Evolutionary conservation across 2,888 invertebrate genomes (phyloP), one percentile per base, ranked within the genome.

Genomic region (Trisateles emortualis): DNA sequence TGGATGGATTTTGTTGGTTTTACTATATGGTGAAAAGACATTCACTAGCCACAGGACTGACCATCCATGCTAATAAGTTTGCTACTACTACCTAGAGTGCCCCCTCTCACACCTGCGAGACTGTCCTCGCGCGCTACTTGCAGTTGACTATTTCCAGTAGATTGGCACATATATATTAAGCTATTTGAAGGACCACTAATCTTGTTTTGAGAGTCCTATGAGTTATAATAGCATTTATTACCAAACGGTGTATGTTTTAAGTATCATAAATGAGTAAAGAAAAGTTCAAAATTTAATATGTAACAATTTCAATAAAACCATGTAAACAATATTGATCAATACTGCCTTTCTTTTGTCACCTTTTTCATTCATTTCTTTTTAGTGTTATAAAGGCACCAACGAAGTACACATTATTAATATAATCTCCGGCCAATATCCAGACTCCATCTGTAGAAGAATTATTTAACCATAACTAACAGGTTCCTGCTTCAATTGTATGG

Each of bases 211-310:
- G 82, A 86, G 86, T 90, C 86, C 86, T 85, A 82, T 71, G 78
- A 85, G 83, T 86, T 87, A 88, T 82, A 82, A 90, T 90, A 92
- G 92, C 92, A 92, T 92, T 92, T 92, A 92, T 89, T 90, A 92
- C 90, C 91, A 90, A 91, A 90, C 75, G 86, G 88, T 90, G 88
- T 88, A 89, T 83, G 90, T 91, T 90, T 91, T 87, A 88, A 90
- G 82, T 90, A 90, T 88, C 83, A 78, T 86, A 68, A 71, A 86
- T 79, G 83, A 87, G 77, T 88, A 88, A 90, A 85, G 77, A 81
- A 83, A 89, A 92, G 92, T 92, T 91, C 92, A 92, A 92, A 92
- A 91, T 90, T 92, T 87, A 89, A 81, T 87, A 90, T 92, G 91
- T 92, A 91, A 89, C 84, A 86, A 86, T 87, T 90, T 90, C 88